Evolutionary conservation across 2,888 invertebrate species (phyloP).

Genomic region (Rhagophthalmus giganteus): DNA sequence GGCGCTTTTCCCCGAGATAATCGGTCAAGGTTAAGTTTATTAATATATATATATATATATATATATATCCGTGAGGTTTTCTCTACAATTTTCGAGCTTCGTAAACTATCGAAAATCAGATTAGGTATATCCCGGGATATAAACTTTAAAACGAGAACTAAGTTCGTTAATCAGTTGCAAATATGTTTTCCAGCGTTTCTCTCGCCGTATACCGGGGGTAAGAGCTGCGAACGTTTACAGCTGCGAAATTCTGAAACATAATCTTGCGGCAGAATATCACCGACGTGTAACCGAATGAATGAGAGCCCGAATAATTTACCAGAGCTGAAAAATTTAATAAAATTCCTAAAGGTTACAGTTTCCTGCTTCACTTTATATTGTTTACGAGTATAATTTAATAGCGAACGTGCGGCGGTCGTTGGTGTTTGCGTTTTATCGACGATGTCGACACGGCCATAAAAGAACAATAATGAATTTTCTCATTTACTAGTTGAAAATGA

Average conservation of each 20-base stretch:
- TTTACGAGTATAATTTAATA: slow-evolving; percentile 10
- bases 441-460: slow-evolving; percentile 11
- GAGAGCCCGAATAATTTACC: slow-evolving; percentile 13
- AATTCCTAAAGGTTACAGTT: slow-evolving; percentile 13
- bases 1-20: no score
- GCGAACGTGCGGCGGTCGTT: slow-evolving; percentile 7
- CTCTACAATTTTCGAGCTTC: no score
- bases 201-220: not conserved
- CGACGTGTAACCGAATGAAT: slow-evolving; percentile 2
- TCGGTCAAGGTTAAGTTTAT: slow-evolving; percentile 10
- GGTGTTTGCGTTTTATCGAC: slow-evolving; percentile 11
- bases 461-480: slow-evolving; percentile 14
- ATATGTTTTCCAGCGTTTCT: slow-evolving; percentile 7
- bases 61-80: not conserved
- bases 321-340: slow-evolving; percentile 16
- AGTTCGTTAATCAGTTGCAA: slow-evolving; percentile 3
- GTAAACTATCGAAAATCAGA: no score
- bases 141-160: no score
- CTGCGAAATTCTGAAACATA: slow-evolving; percentile 7
- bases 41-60: no score
- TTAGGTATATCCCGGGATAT: no score
- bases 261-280: slow-evolving; percentile 11
- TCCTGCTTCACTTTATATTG: slow-evolving; percentile 7
- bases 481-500: slow-evolving; percentile 32
- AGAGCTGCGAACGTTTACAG: slow-evolving; percentile 7